These are phyloP conservation scores for Plectropomus leopardus DNA, from an alignment of 2,113 vertebrate genomes.

Conservation along the genomic window DNA sequence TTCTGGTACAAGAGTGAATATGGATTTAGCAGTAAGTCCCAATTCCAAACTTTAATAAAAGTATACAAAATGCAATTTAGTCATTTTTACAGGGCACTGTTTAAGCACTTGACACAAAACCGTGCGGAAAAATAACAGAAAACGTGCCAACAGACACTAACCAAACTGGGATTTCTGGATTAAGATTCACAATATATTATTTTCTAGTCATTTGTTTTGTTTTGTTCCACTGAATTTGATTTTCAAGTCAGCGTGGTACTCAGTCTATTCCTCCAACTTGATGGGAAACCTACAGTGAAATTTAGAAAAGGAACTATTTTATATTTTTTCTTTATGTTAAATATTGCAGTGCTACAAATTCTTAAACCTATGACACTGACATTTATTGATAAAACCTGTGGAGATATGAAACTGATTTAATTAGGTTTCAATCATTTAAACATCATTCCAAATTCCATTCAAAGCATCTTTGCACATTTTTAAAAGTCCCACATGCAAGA, in stretches of 20 bases:
- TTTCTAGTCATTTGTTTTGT: not conserved
- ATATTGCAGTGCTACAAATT: not conserved
- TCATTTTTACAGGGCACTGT: not conserved
- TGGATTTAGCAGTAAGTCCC: not conserved
- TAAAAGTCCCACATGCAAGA: not conserved
- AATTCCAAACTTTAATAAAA: not conserved
- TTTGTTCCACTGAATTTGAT: too few relatives aligned
- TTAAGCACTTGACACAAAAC: not conserved
- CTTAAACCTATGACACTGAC: not conserved
- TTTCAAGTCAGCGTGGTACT: not conserved
- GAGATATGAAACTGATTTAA: not conserved
- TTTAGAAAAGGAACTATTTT: not conserved
- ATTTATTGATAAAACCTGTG: not conserved
- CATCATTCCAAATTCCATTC: too few relatives aligned
- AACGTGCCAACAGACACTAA: not conserved
- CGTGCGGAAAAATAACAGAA: not conserved
- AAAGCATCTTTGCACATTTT: not conserved
- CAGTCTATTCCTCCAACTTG: not conserved
- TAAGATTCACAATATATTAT: not conserved
- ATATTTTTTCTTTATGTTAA: not conserved
- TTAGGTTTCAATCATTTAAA: not conserved
- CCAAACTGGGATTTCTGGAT: not conserved
- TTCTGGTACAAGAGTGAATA: not conserved
- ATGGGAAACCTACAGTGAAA: conserved; percentile 5
- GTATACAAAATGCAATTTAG: not conserved